Percentiles rank a stretch among this genome's conserved stretches.
Conservation (phyloP, 2,888 invertebrate species). For the Orthonychiurus folsomi region DNA sequence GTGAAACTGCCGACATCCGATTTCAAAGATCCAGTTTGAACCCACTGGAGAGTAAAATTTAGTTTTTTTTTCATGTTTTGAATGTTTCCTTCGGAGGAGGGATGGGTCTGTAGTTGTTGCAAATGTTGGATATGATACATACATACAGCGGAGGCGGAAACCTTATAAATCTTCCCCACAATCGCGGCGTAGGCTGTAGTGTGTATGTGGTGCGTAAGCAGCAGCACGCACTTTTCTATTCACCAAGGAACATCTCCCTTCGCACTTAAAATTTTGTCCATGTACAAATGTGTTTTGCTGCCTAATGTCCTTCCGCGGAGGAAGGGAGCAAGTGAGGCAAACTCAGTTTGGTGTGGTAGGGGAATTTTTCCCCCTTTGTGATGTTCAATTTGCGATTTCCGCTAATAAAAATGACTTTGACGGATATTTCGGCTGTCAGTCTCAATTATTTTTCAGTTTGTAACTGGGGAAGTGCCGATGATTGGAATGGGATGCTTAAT, state of each 20-base stretch:
- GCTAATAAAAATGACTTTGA: constrained; percentile 18
- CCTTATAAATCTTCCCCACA: too few species aligned
- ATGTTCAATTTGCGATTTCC: constrained; percentile 24
- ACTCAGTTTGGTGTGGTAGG: not conserved
- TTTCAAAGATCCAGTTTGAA: too few species aligned
- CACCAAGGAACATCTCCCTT: not conserved
- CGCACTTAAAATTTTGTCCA: not conserved
- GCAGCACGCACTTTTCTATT: not conserved
- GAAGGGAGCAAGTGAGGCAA: not conserved
- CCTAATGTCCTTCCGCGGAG: not conserved
- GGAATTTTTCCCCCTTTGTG: constrained; percentile 8
- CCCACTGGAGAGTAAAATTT: too few species aligned
- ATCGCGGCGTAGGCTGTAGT: too few species aligned
- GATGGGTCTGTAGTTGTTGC: not conserved
- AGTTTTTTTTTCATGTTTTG: too few species aligned
- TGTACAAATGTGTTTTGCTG: not conserved
- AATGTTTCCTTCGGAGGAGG: not conserved
- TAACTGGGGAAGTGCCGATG: constrained; percentile 11
- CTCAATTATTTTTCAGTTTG: constrained; percentile 17
- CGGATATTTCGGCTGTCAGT: constrained; percentile 15
- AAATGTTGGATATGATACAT: too few species aligned
- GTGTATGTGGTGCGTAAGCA: not conserved
- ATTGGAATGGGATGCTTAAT: not conserved
- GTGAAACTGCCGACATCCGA: not conserved
- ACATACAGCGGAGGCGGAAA: too few species aligned